Percentiles rank a stretch among this genome's conserved stretches.
Conservation (phyloP, 2,113 vertebrate genomes). For the Odocoileus hemionus region DNA sequence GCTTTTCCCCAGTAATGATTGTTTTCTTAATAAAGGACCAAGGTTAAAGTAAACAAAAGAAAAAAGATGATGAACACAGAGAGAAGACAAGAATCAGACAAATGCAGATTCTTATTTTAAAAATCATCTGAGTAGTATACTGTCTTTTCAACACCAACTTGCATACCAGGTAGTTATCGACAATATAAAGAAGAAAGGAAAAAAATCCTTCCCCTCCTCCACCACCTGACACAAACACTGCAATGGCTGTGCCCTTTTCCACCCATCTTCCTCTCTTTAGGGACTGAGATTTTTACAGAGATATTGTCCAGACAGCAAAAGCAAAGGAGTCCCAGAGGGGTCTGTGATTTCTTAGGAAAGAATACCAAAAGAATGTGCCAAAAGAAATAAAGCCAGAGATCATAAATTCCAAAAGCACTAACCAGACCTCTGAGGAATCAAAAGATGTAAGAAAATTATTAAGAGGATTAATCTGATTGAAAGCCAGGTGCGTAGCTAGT, state of each 20-base stretch:
- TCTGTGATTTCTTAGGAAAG: constrained; percentile 2
- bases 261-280: neutral
- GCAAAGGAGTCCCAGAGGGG: constrained; percentile 12
- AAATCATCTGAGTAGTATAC: neutral
- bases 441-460: constrained; percentile 21
- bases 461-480: neutral
- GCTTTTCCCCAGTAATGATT: neutral
- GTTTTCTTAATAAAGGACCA: constrained; percentile 44
- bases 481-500: neutral
- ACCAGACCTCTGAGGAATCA: neutral
- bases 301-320: constrained; percentile 30
- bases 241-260: neutral
- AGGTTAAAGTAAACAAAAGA: constrained; percentile 49
- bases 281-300: neutral
- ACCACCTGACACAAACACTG: neutral
- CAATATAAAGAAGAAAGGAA: neutral
- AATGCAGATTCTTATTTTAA: constrained; percentile 9
- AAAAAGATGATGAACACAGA: neutral
- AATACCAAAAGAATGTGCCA: neutral
- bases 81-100: neutral
- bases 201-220: neutral
- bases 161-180: neutral
- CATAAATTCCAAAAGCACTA: constrained; percentile 37
- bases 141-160: neutral
- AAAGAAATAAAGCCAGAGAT: constrained; percentile 18